Evolutionary conservation across 2,888 invertebrate species (phyloP).

Genomic region (Trisateles emortualis): DNA sequence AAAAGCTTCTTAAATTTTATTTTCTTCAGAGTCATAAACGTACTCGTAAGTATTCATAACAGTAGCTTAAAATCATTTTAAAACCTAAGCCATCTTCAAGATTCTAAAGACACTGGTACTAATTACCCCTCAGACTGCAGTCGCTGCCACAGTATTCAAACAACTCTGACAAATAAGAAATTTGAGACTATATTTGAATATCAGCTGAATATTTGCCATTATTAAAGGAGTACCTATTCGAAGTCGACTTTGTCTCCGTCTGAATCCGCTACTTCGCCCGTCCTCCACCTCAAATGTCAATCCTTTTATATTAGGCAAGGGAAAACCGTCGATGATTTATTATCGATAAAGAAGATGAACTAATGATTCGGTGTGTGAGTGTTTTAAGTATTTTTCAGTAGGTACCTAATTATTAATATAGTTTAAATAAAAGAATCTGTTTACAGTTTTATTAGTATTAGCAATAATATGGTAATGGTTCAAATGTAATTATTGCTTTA

Average conservation of each 20-base stretch:
- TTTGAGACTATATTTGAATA: constrained; percentile 65
- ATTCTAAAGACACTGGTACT: constrained; percentile 4
- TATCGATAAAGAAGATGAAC: constrained; percentile 20
- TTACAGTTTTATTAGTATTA: too few species aligned
- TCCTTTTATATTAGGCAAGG: constrained; percentile 79
- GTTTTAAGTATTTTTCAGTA: neutral
- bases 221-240: constrained; percentile 67
- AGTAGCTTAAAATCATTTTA: too few species aligned
- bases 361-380: neutral
- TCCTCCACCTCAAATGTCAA: constrained; percentile 80
- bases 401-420: too few species aligned
- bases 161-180: constrained; percentile 49
- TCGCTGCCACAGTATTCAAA: constrained; percentile 24
- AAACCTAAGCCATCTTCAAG: neutral
- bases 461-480: too few species aligned
- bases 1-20: too few species aligned
- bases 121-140: constrained; percentile 11
- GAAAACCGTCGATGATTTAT: constrained; percentile 32
- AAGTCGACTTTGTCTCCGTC: constrained; percentile 74
- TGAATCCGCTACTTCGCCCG: constrained; percentile 81
- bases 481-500: too few species aligned
- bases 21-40: too few species aligned
- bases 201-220: constrained; percentile 74
- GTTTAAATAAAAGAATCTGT: too few species aligned
- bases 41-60: too few species aligned